phyloP scores from a whole-genome alignment of 2,113 vertebrate species.

The Bambusicola thoracicus region DNA sequence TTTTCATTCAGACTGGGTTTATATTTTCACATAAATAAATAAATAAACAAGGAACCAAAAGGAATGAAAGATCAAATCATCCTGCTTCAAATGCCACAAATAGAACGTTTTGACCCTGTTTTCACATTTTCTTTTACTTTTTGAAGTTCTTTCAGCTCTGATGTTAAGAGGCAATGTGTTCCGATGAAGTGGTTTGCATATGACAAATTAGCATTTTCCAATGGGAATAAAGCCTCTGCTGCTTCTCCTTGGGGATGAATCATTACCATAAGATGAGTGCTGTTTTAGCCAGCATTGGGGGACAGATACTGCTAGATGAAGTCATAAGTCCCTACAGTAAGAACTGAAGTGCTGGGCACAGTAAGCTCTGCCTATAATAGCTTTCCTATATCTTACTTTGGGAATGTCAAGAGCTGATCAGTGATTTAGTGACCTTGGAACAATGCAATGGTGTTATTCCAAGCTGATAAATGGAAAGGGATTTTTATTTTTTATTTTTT shows the following conservation, averaged over 20 bases:
- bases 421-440: not conserved
- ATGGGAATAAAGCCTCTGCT: not conserved
- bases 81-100: not conserved
- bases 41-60: not conserved
- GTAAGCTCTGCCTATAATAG: not conserved
- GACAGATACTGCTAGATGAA: not conserved
- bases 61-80: not conserved
- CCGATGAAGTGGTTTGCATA: not conserved
- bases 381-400: not conserved
- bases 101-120: not conserved
- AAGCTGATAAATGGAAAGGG: not conserved
- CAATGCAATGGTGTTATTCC: not conserved
- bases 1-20: not conserved
- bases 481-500: not conserved
- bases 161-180: not conserved
- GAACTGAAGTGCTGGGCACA: not conserved
- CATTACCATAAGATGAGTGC: not conserved
- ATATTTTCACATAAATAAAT: not conserved
- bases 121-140: not conserved
- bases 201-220: not conserved
- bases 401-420: not conserved
- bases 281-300: not conserved
- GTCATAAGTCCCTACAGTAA: not conserved
- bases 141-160: not conserved
- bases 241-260: not conserved